phyloP scores from a whole-genome alignment of 1,140 invertebrate species.

The Platorchestia sp. region DNA sequence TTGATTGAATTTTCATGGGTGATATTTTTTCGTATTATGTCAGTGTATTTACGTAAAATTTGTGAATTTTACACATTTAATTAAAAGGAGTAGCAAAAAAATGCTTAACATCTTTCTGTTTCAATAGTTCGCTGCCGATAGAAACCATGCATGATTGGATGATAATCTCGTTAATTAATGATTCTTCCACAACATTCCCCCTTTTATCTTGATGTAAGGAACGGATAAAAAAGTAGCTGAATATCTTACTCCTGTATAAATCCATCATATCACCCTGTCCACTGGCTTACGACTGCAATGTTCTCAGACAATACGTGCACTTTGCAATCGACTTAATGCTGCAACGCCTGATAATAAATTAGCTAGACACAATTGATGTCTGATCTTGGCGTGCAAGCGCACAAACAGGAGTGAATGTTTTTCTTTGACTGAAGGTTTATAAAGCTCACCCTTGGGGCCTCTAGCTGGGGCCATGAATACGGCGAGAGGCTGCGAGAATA shows the following conservation, averaged over 20 bases:
- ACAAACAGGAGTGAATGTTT: neutral
- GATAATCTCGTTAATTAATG: neutral
- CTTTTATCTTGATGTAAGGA: neutral
- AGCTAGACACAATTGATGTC: neutral
- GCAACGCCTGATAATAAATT: neutral
- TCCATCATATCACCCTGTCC: neutral
- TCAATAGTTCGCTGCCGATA: too few relatives aligned
- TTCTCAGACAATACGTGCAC: neutral
- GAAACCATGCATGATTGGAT: neutral
- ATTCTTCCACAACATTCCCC: neutral
- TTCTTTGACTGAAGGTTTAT: neutral
- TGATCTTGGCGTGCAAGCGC: neutral
- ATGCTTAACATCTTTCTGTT: too few relatives aligned
- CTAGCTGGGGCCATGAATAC: neutral
- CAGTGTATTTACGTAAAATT: too few relatives aligned
- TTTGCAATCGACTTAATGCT: neutral
- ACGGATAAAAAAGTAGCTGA: neutral
- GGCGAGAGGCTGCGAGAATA: neutral
- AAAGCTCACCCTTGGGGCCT: neutral
- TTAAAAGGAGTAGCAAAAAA: too few relatives aligned
- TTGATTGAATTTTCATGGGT: too few relatives aligned
- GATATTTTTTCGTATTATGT: too few relatives aligned
- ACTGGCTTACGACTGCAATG: neutral
- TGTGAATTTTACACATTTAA: too few relatives aligned
- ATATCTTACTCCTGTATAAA: neutral